A percentile compares a stretch with the other conserved stretches of the same genome.
phyloP scores from a whole-genome alignment of 2,113 vertebrate species.

The Hypocryptadius cinnamomeus region DNA sequence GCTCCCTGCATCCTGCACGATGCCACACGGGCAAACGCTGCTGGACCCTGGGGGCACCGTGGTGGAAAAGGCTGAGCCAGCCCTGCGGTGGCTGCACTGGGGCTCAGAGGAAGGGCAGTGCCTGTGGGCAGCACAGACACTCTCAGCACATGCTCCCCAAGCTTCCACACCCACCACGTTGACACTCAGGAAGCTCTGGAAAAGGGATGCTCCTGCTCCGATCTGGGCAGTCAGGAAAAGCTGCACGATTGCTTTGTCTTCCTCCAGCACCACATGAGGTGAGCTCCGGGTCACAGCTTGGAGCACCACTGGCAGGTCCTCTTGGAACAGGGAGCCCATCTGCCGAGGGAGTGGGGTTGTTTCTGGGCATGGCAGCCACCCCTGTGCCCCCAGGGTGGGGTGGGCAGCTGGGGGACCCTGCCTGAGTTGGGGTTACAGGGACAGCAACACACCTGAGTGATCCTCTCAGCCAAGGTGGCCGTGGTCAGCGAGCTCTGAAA shows the following conservation, averaged over 20 bases:
- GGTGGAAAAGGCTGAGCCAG: background rate
- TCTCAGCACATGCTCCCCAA: accelerated
- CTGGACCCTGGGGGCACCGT: accelerated
- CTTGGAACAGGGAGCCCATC: conserved; percentile 38
- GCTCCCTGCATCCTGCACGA: accelerated
- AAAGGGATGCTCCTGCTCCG: background rate
- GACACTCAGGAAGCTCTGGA: conserved; percentile 18
- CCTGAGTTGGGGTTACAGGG: accelerated
- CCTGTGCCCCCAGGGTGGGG: accelerated
- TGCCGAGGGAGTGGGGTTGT: background rate
- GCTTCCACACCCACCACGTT: background rate
- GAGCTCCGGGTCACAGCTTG: background rate
- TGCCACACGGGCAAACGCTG: accelerated
- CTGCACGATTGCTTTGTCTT: background rate
- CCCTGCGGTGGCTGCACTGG: accelerated
- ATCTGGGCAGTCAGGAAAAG: conserved; percentile 8
- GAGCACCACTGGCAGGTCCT: background rate
- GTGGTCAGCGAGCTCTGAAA: conserved; percentile 35
- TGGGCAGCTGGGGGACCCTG: background rate
- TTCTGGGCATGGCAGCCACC: background rate
- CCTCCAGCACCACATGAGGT: background rate
- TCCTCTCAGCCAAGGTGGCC: background rate
- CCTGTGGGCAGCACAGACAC: background rate
- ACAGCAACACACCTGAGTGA: background rate
- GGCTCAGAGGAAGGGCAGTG: background rate